Conservation (phyloP, 2,113 vertebrate species). For the Ellobius talpinus region DNA sequence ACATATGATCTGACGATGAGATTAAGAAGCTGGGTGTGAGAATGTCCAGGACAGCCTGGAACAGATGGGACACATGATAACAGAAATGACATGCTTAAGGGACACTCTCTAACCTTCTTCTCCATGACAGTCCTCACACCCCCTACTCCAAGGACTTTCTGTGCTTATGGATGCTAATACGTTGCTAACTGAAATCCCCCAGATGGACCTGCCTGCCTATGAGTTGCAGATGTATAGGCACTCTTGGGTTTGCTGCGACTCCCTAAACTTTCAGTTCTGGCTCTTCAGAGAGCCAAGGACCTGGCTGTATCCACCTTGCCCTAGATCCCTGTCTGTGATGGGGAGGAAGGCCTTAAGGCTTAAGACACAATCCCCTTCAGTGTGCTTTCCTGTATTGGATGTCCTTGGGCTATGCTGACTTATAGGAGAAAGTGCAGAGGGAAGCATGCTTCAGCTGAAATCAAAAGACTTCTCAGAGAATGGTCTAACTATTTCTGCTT, state of each 20-base stretch:
- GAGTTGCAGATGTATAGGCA: not conserved
- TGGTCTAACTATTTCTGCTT: not conserved
- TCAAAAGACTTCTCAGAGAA: conserved; percentile 1
- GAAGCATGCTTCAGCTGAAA: not conserved
- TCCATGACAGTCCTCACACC: not conserved
- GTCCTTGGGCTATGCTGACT: not conserved
- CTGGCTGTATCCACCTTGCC: not conserved
- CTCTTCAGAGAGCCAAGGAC: not conserved
- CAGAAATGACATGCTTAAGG: not conserved
- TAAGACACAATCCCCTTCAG: not conserved
- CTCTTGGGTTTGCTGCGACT: not conserved
- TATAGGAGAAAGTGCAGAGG: not conserved
- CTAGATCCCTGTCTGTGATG: not conserved
- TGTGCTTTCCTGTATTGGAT: conserved; percentile 3
- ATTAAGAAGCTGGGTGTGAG: conserved; percentile 30
- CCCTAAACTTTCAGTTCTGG: not conserved
- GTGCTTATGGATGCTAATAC: conserved; percentile 44
- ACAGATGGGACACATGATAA: not conserved
- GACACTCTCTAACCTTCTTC: not conserved
- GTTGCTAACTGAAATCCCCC: not conserved
- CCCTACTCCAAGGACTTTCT: not conserved
- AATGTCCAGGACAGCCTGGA: conserved; percentile 3
- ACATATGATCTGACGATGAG: conserved; percentile 1
- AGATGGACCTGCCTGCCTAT: not conserved
- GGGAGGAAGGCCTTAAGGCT: not conserved